Conservation (phyloP, 92 coral and sea anemone species). For the Porites evermanni region DNA sequence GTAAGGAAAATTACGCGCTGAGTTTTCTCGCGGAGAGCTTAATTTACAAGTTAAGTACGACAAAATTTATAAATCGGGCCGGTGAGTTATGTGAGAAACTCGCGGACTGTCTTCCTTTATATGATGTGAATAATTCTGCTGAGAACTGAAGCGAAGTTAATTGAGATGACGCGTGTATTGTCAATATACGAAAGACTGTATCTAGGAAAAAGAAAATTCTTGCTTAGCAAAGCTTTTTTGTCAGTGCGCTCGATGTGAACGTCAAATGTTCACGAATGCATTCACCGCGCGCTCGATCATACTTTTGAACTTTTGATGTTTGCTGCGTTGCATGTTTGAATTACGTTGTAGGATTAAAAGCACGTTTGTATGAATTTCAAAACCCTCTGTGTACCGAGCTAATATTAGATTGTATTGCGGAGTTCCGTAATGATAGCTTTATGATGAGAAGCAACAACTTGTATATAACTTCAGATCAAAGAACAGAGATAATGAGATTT, state of each 20-base stretch:
- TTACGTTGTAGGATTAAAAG: conserved; percentile 76
- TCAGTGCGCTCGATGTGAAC: conserved; percentile 20
- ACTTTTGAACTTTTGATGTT: conserved; percentile 65
- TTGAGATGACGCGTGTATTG: conserved; percentile 59
- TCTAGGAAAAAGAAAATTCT: conserved; percentile 41
- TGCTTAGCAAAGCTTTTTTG: conserved; percentile 41
- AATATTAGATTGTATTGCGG: conserved; percentile 70
- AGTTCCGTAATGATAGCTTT: conserved; percentile 76
- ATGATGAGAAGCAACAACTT: conserved; percentile 63
- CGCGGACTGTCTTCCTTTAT: conserved; percentile 11
- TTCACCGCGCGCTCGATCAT: conserved; percentile 45
- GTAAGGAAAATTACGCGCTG: conserved; percentile 4
- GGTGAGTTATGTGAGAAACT: conserved; percentile 54
- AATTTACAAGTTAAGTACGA: conserved; percentile 37
- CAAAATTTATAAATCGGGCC: conserved; percentile 29
- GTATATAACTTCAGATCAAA: conserved; percentile 78
- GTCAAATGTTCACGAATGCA: conserved; percentile 31
- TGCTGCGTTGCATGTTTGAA: conserved; percentile 67
- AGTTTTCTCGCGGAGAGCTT: conserved; percentile 21
- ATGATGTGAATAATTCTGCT: conserved; percentile 26
- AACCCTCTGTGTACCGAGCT: conserved; percentile 71
- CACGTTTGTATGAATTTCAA: conserved; percentile 83
- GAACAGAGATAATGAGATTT: conserved; percentile 69
- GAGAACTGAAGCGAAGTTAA: conserved; percentile 54
- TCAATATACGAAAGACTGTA: conserved; percentile 48